Base-by-base conservation (phyloP, 1,140 invertebrate species). In the Zaprionus nigranus region DNA sequence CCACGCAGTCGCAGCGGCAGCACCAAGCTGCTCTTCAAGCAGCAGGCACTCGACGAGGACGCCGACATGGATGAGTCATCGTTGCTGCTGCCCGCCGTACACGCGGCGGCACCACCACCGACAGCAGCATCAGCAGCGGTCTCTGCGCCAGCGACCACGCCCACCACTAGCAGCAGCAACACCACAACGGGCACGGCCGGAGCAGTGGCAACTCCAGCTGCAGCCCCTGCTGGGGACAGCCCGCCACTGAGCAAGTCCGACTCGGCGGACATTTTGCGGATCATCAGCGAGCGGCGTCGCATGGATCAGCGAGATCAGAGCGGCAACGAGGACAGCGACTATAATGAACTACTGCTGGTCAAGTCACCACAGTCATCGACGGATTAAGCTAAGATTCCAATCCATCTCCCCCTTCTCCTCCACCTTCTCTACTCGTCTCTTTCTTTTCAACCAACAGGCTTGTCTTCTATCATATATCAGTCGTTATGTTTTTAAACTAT, bases 1-100 rank as follows among this genome's bases (percentile, higher is more conserved):
- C 90, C 92, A 53, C 77, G 92, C 26, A 93, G 91, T 60, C 91
- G 92, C 59, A 93, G 92, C 64, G 92, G 92, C 66, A 93, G 92
- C 74, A 92, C 91, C 34, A 92, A 92, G 67, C 92, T 93, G 69
- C 82, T 93, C 11, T 93, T 93, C 72, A 93, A 93, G 65, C 92
- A 93, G 65, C 90, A 93, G 71, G 92, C 92, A 1, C 78, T 93
- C 13, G 92, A 93, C 64, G 92, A 93, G 79, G 92, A 93, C 26
- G 87, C 84, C 49, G 84, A 87, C 63, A 82, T 93, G 75, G 92
- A 93, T 54, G 92, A 93, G 67, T 92, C 61, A 30, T 92, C 91
- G 22, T 61, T 93, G 56, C 69, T 93, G 53, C 40, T 93, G 60
- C 92, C 92, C 5, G 49, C 78, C 12, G 40, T 56, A 3, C 22